These are phyloP conservation scores for Callocephalon fimbriatum DNA, from an alignment of 2,113 vertebrate species.

Conservation along the genomic window DNA sequence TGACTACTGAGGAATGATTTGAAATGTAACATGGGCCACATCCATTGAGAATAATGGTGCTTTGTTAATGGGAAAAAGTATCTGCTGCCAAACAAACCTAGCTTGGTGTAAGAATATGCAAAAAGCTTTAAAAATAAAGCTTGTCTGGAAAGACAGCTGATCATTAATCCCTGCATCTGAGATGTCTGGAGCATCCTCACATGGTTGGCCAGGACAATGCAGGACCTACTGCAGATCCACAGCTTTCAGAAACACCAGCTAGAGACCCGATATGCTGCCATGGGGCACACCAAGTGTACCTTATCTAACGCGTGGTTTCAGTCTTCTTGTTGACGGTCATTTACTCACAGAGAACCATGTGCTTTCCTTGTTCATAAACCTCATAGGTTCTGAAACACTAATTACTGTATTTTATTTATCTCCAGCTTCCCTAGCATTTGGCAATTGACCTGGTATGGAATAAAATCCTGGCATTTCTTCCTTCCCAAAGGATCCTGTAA, in stretches of 20 bases:
- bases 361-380: background rate
- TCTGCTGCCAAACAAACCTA: background rate
- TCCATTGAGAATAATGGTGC: background rate
- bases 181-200: background rate
- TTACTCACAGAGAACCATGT: background rate
- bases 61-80: background rate
- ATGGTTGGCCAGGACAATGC: background rate
- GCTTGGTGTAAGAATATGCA: background rate
- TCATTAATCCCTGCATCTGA: background rate
- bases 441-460: background rate
- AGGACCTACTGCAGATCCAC: background rate
- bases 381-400: background rate
- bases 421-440: background rate
- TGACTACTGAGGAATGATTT: background rate
- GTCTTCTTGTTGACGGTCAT: background rate
- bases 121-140: background rate
- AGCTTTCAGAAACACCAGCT: background rate
- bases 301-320: background rate
- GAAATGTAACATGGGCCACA: background rate
- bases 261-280: background rate
- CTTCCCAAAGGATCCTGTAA: background rate
- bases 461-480: background rate
- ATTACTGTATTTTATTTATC: background rate
- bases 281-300: background rate
- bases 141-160: background rate